Conservation (phyloP, 2,888 invertebrate genomes). For the Belgica antarctica region DNA sequence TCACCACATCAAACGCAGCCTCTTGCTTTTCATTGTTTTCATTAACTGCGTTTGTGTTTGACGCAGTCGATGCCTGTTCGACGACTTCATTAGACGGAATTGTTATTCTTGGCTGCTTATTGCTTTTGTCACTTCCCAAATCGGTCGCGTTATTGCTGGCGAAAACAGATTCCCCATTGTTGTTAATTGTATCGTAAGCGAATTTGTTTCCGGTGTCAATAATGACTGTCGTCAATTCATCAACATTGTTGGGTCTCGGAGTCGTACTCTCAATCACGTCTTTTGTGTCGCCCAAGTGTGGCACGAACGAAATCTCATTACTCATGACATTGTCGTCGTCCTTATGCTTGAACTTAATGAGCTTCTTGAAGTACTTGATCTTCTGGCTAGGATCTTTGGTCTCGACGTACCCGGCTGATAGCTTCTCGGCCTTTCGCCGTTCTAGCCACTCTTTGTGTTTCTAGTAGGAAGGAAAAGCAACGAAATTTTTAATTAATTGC, state of each 20-base stretch:
- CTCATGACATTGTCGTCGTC: neutral
- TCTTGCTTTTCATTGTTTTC: conserved; percentile 19
- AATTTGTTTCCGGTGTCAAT: conserved; percentile 37
- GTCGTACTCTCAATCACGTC: neutral
- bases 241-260: conserved; percentile 9
- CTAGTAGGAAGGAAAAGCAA: conserved; percentile 17
- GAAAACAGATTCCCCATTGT: conserved; percentile 27
- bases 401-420: conserved; percentile 19
- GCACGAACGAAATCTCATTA: conserved; percentile 25
- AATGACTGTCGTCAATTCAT: neutral
- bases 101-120: neutral
- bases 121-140: neutral
- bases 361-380: conserved; percentile 36
- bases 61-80: neutral
- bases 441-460: conserved; percentile 40
- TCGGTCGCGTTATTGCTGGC: neutral
- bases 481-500: neutral
- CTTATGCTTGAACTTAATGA: conserved; percentile 31
- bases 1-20: neutral
- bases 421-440: conserved; percentile 1
- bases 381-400: conserved; percentile 31
- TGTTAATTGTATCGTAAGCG: conserved; percentile 36
- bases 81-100: conserved; percentile 25
- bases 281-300: neutral
- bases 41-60: neutral